Evolutionary conservation across 2,797 vertebrate genomes (phyloP).

Genomic region (Steatocranus sp.): DNA sequence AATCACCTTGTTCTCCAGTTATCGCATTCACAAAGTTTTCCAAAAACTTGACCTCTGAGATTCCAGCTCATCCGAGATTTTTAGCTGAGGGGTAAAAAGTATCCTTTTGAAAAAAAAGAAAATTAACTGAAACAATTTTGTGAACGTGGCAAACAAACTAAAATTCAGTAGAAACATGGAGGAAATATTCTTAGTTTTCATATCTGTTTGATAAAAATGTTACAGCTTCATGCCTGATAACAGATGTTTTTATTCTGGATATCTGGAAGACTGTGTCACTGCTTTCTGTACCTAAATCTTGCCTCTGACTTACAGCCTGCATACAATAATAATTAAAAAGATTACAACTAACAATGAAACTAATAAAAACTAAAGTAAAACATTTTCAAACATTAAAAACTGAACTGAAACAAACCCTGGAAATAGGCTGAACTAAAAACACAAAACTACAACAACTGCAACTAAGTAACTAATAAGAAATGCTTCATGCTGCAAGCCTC

Average conservation of each 20-base stretch:
- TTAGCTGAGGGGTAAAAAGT: neutral
- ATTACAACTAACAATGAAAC: neutral
- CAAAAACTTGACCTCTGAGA: neutral
- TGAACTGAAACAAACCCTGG: neutral
- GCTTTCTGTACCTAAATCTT: neutral
- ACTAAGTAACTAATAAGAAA: neutral
- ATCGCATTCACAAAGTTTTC: neutral
- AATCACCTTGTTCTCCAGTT: neutral
- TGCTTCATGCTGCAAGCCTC: neutral
- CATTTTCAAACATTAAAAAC: neutral
- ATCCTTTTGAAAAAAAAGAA: neutral
- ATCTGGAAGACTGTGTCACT: accelerated
- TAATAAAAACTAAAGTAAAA: neutral
- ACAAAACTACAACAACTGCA: neutral
- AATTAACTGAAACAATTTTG: neutral
- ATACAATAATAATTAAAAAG: neutral
- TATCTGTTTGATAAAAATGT: neutral
- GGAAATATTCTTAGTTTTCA: neutral
- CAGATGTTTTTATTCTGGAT: neutral
- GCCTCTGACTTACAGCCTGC: neutral
- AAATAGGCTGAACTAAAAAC: neutral
- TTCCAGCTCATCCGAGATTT: neutral
- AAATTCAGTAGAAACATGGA: neutral
- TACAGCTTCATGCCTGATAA: accelerated
- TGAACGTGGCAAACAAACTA: accelerated